A percentile compares a stretch with the other conserved stretches of the same genome.
phyloP scores from a whole-genome alignment of 2,888 invertebrate species.

The Steromphala cineraria region DNA sequence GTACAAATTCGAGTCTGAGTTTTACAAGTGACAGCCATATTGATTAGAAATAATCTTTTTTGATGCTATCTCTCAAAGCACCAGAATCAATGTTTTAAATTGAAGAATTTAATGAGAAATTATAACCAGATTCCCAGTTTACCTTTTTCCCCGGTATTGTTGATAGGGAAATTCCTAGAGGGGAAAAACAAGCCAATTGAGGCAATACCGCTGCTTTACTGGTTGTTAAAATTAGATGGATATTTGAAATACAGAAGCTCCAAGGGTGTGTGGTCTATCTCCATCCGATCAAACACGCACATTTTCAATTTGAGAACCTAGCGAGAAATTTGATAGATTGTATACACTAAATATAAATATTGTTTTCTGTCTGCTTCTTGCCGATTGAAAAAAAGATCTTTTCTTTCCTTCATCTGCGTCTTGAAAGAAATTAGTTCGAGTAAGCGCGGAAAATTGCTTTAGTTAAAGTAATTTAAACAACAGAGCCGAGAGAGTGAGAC shows the following conservation, averaged over 20 bases:
- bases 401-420: constrained; percentile 4
- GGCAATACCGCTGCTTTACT: neutral
- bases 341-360: constrained; percentile 35
- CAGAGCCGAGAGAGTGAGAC: neutral
- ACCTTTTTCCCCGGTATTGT: neutral
- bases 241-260: neutral
- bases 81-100: neutral
- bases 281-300: constrained; percentile 21
- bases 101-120: constrained; percentile 4
- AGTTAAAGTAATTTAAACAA: constrained; percentile 21
- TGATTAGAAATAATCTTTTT: neutral
- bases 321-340: constrained; percentile 37
- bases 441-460: constrained; percentile 17
- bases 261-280: constrained; percentile 7
- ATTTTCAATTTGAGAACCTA: constrained; percentile 14
- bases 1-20: neutral
- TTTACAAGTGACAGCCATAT: neutral
- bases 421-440: constrained; percentile 10
- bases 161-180: neutral
- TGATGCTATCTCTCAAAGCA: neutral
- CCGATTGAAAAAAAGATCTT: constrained; percentile 12
- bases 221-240: constrained; percentile 13
- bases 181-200: constrained; percentile 1
- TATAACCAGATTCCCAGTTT: neutral
- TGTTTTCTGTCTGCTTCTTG: neutral